phyloP scores from a whole-genome alignment of 1,140 invertebrate species.

The Panonychus citri region DNA sequence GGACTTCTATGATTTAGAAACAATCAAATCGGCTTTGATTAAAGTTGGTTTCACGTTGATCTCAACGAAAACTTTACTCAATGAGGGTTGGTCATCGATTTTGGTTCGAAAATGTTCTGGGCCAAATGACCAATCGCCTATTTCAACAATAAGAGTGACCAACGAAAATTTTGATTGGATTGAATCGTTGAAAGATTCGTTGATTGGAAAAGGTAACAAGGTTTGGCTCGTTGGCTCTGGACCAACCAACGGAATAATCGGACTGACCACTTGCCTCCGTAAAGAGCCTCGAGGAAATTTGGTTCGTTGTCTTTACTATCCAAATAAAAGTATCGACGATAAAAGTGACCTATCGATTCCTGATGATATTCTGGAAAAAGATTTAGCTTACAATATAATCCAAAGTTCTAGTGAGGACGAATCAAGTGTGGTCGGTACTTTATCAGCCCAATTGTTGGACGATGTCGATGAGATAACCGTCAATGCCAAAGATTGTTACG shows the following conservation, averaged over 20 bases:
- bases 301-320: conserved; percentile 28
- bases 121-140: not conserved
- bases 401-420: too few relatives aligned
- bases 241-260: conserved; percentile 45
- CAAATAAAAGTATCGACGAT: not conserved
- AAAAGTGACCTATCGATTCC: not conserved
- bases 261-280: conserved; percentile 64
- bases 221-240: conserved; percentile 37
- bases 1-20: not conserved
- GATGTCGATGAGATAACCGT: not conserved
- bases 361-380: conserved; percentile 30
- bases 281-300: conserved; percentile 51
- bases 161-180: not conserved
- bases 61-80: not conserved
- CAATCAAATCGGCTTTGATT: not conserved
- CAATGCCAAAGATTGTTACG: conserved; percentile 43
- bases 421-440: conserved; percentile 30
- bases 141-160: not conserved
- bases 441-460: conserved; percentile 41
- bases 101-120: conserved; percentile 1
- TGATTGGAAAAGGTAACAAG: conserved; percentile 40
- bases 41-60: not conserved
- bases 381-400: conserved; percentile 65
- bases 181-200: conserved; percentile 27
- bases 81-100: conserved; percentile 1